Percentiles rank a stretch among this genome's conserved stretches.
phyloP scores from a whole-genome alignment of 2,113 vertebrate species.

The Bos indicus region DNA sequence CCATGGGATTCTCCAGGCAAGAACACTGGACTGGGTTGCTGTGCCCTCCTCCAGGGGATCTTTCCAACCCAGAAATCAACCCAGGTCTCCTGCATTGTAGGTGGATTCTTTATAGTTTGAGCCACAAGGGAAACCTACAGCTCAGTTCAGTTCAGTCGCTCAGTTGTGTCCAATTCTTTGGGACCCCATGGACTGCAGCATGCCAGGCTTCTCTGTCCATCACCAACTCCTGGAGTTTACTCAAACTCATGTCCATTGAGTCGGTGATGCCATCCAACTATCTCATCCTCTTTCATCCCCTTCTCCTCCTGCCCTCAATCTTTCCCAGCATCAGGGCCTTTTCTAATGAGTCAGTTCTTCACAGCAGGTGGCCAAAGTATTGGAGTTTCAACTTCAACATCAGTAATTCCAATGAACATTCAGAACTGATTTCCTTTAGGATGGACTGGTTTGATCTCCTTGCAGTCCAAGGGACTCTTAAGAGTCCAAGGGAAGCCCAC shows the following conservation, averaged over 20 bases:
- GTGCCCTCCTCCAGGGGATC: background rate
- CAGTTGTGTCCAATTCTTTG: fast-evolving
- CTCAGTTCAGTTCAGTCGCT: background rate
- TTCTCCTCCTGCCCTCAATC: background rate
- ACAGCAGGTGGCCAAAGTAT: background rate
- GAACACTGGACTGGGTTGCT: background rate
- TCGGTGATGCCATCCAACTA: background rate
- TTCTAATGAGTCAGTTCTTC: background rate
- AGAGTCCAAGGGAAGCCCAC: background rate
- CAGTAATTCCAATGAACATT: background rate
- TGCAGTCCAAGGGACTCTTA: background rate
- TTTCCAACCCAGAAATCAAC: background rate
- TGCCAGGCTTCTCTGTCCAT: background rate
- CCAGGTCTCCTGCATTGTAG: background rate
- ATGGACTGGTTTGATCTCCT: background rate
- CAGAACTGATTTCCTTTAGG: background rate
- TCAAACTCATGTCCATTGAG: background rate
- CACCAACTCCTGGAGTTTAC: background rate
- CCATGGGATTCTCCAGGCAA: background rate
- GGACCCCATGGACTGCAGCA: fast-evolving
- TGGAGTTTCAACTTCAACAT: background rate
- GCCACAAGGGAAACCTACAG: background rate
- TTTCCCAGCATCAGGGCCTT: background rate
- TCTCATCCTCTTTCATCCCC: background rate
- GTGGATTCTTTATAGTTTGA: background rate